Conservation (phyloP, 1,140 invertebrate species). For the Drepana arcuata region DNA sequence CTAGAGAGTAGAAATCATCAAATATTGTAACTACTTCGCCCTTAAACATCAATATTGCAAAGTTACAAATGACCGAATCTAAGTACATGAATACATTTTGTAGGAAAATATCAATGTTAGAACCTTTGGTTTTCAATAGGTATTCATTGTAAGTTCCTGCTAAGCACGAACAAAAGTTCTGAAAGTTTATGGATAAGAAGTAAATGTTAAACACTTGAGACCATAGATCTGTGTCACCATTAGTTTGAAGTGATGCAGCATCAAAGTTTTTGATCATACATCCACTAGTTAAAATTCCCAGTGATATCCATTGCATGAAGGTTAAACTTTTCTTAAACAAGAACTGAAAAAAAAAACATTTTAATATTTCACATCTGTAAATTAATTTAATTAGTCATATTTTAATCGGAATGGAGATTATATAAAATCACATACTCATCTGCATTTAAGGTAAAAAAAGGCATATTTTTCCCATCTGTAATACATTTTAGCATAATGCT, state of each 20-base stretch:
- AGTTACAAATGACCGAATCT: conserved; percentile 94
- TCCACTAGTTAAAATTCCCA: conserved; percentile 88
- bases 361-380: too few species aligned
- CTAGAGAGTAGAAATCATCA: conserved; percentile 74
- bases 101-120: conserved; percentile 89
- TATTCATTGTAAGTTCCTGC: conserved; percentile 98
- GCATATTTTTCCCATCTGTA: too few species aligned
- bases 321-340: conserved; percentile 90
- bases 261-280: conserved; percentile 94
- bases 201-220: conserved; percentile 77
- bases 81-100: conserved; percentile 98
- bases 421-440: too few species aligned
- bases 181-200: conserved; percentile 82
- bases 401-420: too few species aligned
- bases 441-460: too few species aligned
- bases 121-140: conserved; percentile 88
- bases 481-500: too few species aligned
- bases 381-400: too few species aligned
- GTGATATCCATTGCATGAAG: conserved; percentile 89
- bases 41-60: conserved; percentile 77
- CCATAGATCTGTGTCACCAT: conserved; percentile 33
- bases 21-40: conserved; percentile 77
- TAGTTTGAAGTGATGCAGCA: conserved; percentile 60
- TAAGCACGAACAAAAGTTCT: conserved; percentile 93
- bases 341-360: conserved; percentile 37